Percentiles rank a stretch among this genome's conserved stretches.
phyloP scores from a whole-genome alignment of 1,140 invertebrate species.

The Hestina assimilis region DNA sequence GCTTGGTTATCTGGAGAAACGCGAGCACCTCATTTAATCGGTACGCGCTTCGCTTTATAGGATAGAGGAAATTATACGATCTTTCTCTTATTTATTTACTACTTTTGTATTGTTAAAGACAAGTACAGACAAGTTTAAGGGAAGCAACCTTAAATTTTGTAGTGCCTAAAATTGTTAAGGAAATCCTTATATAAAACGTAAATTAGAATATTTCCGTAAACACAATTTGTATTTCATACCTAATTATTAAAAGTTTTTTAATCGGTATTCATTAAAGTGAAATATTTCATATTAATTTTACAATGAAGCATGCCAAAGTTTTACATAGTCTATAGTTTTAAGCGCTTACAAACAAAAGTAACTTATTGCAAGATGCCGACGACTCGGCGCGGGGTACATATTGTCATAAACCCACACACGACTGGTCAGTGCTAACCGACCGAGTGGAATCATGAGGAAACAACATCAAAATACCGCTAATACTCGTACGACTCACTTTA shows the following conservation, averaged over 20 bases:
- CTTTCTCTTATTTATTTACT: constrained; percentile 21
- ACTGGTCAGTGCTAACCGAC: constrained; percentile 37
- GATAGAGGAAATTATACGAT: constrained; percentile 64
- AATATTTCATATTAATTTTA: neutral
- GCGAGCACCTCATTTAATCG: constrained; percentile 77
- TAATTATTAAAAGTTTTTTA: no score
- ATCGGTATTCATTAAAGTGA: no score
- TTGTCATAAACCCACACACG: constrained; percentile 61
- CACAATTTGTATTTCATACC: no score
- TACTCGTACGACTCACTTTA: constrained; percentile 19
- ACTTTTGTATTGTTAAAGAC: neutral
- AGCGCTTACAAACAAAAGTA: constrained; percentile 70
- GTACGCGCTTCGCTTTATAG: constrained; percentile 73
- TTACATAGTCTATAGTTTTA: constrained; percentile 58
- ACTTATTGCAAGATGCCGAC: constrained; percentile 57
- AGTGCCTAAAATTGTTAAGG: no score
- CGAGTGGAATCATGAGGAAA: constrained; percentile 33
- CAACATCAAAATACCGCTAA: constrained; percentile 27
- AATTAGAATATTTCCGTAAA: no score
- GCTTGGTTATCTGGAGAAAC: constrained; percentile 74
- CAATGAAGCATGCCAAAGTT: neutral
- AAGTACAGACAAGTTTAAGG: no score
- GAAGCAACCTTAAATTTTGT: no score
- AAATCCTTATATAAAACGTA: no score
- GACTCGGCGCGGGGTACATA: constrained; percentile 62